These are phyloP conservation scores for Myotis lucifugus DNA, from an alignment of 2,113 vertebrate species.

Conservation along the genomic window DNA sequence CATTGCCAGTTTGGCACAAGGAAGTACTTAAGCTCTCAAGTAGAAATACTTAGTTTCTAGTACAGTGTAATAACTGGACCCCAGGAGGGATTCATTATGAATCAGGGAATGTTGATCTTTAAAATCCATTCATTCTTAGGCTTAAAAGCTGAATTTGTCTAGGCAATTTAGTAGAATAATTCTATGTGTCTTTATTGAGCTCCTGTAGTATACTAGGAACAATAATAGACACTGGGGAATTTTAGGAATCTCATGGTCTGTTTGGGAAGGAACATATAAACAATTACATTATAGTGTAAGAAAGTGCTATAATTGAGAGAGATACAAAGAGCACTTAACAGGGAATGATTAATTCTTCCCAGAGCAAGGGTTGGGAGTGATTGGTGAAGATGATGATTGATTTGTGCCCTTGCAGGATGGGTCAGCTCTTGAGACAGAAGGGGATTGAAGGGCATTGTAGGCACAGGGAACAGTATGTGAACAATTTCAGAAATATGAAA, in stretches of 20 bases:
- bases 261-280: not conserved
- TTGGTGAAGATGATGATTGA: not conserved
- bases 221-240: not conserved
- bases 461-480: not conserved
- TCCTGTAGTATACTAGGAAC: conserved; percentile 8
- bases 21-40: conserved; percentile 62
- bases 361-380: not conserved
- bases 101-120: not conserved
- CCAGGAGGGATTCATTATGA: conserved; percentile 3
- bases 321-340: not conserved
- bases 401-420: not conserved
- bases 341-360: conserved; percentile 2
- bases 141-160: not conserved
- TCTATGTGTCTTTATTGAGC: not conserved
- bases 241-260: conserved; percentile 5
- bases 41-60: conserved; percentile 50
- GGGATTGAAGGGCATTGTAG: not conserved
- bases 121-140: conserved; percentile 27
- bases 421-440: conserved; percentile 10
- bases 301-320: not conserved
- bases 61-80: not conserved
- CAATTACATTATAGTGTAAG: conserved; percentile 1
- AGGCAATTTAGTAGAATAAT: not conserved
- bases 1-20: conserved; percentile 70
- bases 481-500: conserved; percentile 25